Conservation (phyloP, 2,113 vertebrate species). For the Silurus meridionalis region DNA sequence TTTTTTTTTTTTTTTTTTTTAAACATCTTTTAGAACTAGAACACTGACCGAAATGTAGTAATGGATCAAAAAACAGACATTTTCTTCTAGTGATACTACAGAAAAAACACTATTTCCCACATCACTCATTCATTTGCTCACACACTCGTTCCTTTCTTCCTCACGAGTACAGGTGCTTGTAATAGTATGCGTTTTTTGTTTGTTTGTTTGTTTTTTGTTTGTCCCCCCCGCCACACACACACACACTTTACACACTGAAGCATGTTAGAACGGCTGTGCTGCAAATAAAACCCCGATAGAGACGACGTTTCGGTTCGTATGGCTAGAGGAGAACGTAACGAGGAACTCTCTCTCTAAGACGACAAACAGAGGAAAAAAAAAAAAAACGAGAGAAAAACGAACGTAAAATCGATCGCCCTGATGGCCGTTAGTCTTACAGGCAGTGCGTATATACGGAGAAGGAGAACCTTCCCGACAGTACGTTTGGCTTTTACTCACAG, state of each 20-base stretch:
- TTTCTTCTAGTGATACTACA: slow-evolving; percentile 61
- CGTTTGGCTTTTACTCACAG: slow-evolving; percentile 56
- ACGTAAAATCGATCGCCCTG: slow-evolving; percentile 20
- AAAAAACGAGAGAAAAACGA: background rate
- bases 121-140: slow-evolving; percentile 39
- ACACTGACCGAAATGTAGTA: slow-evolving; percentile 65
- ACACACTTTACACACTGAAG: slow-evolving; percentile 55
- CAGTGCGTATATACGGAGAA: slow-evolving; percentile 51
- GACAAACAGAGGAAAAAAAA: background rate
- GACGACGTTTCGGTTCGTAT: slow-evolving; percentile 41
- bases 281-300: slow-evolving; percentile 21
- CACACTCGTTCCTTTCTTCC: slow-evolving; percentile 45
- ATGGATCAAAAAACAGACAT: slow-evolving; percentile 64
- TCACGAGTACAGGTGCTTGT: slow-evolving; percentile 60
- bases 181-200: slow-evolving; percentile 53
- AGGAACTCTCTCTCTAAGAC: slow-evolving; percentile 26
- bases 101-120: slow-evolving; percentile 56
- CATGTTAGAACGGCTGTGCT: slow-evolving; percentile 54
- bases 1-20: slow-evolving; percentile 46
- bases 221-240: no score
- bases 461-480: slow-evolving; percentile 48
- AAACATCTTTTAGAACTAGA: slow-evolving; percentile 59
- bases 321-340: slow-evolving; percentile 44
- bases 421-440: slow-evolving; percentile 48
- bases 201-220: slow-evolving; percentile 9